These are phyloP conservation scores for Aeoliscus strigatus DNA, from an alignment of 2,797 vertebrate genomes.

Conservation along the genomic window DNA sequence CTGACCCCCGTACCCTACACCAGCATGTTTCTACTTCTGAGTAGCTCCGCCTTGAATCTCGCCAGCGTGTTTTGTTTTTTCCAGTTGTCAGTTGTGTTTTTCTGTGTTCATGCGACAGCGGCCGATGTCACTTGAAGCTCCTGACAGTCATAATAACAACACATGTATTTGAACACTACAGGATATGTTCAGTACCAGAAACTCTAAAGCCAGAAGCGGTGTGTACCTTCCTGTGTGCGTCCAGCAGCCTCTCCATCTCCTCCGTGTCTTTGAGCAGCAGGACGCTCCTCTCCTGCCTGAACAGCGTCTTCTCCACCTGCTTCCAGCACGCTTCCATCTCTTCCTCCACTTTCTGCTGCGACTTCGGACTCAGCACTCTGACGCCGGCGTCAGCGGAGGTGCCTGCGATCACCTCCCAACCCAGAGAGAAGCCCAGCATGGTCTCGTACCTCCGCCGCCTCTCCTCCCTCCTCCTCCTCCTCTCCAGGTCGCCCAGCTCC, in stretches of 20 bases:
- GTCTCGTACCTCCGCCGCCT: conserved; percentile 63
- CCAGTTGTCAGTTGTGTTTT: too few species aligned
- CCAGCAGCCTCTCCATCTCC: conserved; percentile 48
- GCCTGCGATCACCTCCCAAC: background rate
- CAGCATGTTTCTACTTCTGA: too few species aligned
- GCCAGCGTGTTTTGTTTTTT: too few species aligned
- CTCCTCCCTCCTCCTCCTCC: conserved; percentile 58
- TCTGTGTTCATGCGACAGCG: too few species aligned
- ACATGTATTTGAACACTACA: too few species aligned
- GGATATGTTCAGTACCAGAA: too few species aligned
- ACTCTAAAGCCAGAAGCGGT: too few species aligned
- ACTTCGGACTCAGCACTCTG: conserved; percentile 17
- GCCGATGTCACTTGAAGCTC: too few species aligned
- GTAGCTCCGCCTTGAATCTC: too few species aligned
- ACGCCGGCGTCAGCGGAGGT: background rate
- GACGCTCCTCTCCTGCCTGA: conserved; percentile 47
- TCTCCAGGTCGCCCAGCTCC: conserved; percentile 46
- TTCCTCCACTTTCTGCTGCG: conserved; percentile 44
- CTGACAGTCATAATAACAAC: too few species aligned
- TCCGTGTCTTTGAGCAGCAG: conserved; percentile 27
- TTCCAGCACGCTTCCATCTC: conserved; percentile 67
- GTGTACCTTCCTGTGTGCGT: conserved; percentile 39
- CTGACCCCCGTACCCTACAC: too few species aligned
- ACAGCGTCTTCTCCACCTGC: conserved; percentile 61
- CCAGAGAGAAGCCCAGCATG: conserved; percentile 54